Evolutionary conservation across 2,797 vertebrate genomes (phyloP).

Genomic region (Babyrousa celebensis): DNA sequence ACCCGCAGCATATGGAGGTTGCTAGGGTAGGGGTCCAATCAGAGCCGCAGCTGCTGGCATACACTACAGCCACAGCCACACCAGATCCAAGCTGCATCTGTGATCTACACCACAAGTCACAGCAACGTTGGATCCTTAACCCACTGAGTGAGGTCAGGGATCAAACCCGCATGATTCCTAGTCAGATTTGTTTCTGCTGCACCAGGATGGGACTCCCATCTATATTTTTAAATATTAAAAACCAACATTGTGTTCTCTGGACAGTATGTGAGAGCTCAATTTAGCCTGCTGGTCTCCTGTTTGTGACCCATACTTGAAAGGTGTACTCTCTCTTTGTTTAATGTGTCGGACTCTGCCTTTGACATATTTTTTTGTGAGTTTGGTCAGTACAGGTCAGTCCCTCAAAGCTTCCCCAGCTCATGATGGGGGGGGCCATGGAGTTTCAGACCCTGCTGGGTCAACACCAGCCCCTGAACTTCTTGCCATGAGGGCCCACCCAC

Average conservation of each 20-base stretch:
- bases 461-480: not conserved
- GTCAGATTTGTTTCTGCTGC: no score
- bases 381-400: not conserved
- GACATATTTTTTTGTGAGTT: slow-evolving; percentile 22
- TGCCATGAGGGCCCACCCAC: not conserved
- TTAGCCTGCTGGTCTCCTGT: not conserved
- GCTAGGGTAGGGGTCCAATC: no score
- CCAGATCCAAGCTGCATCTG: no score
- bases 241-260: not conserved
- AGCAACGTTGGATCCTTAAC: no score
- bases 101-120: no score
- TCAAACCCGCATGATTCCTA: no score
- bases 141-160: no score
- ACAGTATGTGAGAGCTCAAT: not conserved
- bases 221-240: not conserved
- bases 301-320: slow-evolving; percentile 34
- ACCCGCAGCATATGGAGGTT: no score
- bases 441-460: not conserved
- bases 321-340: not conserved
- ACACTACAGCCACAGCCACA: no score
- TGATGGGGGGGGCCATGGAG: not conserved
- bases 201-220: no score
- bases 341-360: slow-evolving; percentile 3
- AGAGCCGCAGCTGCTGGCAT: no score
- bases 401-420: slow-evolving; percentile 50